Evolutionary conservation across 2,113 vertebrate species (phyloP).

Genomic region (Lasiurus borealis): DNA sequence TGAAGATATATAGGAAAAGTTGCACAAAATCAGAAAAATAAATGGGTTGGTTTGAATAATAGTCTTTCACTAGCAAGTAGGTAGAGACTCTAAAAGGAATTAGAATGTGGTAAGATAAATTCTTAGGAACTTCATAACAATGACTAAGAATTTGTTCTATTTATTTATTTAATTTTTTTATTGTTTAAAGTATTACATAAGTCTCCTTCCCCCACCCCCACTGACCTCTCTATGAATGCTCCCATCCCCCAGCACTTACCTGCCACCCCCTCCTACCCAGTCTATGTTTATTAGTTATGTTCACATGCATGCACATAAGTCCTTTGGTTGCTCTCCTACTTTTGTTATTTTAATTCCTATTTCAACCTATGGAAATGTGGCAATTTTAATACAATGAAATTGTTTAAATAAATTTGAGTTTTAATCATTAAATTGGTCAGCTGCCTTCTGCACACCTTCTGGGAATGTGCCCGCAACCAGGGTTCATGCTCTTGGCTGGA

Average conservation of each 20-base stretch:
- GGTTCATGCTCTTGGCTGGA: no score
- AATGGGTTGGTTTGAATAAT: neutral
- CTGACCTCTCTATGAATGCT: no score
- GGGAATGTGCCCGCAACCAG: no score
- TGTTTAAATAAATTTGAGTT: slow-evolving; percentile 16
- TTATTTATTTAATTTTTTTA: neutral
- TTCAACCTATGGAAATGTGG: slow-evolving; percentile 9
- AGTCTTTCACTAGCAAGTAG: neutral
- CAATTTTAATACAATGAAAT: slow-evolving; percentile 27
- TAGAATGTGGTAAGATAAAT: neutral
- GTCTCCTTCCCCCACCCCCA: no score
- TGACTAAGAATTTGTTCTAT: slow-evolving; percentile 14
- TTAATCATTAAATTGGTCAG: neutral
- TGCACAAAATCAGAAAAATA: neutral
- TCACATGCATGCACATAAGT: no score
- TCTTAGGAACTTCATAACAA: neutral
- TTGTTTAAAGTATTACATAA: no score
- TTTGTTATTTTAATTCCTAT: neutral
- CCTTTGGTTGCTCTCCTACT: no score
- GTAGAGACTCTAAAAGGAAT: neutral
- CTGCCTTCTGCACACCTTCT: no score
- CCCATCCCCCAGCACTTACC: no score
- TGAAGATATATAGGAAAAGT: neutral
- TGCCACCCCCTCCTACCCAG: accelerated
- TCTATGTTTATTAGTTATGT: no score